A percentile compares a stretch with the other conserved stretches of the same genome.
Conservation (phyloP, 2,797 vertebrate genomes). For the Poeciliopsis paucimaculata region DNA sequence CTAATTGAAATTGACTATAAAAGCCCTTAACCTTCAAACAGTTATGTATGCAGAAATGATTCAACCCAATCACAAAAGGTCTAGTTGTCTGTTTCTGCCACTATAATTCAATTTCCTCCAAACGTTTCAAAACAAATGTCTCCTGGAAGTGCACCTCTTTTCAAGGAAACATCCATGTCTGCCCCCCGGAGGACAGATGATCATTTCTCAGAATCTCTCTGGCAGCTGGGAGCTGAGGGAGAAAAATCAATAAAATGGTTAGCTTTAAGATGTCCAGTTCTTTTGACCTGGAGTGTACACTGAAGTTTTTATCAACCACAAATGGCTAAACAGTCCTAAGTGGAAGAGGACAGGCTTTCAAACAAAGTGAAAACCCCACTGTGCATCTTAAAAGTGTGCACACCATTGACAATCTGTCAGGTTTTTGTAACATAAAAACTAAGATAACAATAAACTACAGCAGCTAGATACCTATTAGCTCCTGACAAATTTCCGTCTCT, state of each 20-base stretch:
- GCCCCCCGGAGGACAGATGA: background rate
- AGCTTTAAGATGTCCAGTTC: background rate
- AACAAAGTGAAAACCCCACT: background rate
- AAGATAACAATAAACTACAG: background rate
- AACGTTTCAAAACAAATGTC: slow-evolving; percentile 15
- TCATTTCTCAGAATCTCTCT: slow-evolving; percentile 35
- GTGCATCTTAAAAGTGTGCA: background rate
- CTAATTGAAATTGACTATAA: background rate
- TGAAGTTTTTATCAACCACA: slow-evolving; percentile 25
- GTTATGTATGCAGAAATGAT: background rate
- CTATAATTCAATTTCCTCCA: slow-evolving; percentile 2
- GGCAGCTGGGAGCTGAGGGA: slow-evolving; percentile 17
- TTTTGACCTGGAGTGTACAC: background rate
- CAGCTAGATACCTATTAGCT: background rate
- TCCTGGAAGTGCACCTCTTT: slow-evolving; percentile 10
- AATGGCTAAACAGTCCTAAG: background rate
- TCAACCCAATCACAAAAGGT: background rate
- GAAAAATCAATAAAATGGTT: slow-evolving; percentile 43
- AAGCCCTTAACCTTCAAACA: background rate
- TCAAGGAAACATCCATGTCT: slow-evolving; percentile 16
- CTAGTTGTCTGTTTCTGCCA: background rate
- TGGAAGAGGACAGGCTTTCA: background rate
- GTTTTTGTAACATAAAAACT: background rate
- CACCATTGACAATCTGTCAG: background rate
- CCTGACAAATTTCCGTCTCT: background rate